Base-by-base conservation (phyloP, 2,797 vertebrate genomes). In the Hafferia zeledoni region DNA sequence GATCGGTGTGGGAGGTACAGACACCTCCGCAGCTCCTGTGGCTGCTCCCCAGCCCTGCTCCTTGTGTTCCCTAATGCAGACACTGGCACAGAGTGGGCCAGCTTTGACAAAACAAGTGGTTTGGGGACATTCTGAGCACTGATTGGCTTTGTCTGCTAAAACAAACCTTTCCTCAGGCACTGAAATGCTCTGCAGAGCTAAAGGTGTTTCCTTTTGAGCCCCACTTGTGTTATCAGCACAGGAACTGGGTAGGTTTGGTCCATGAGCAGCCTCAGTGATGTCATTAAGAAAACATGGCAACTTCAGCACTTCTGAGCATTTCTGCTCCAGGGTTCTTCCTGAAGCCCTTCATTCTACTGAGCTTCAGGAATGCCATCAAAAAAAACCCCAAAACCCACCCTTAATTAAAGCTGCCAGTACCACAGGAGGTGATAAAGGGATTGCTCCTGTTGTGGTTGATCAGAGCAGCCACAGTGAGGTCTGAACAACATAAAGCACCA, bases 381-480 rank as follows among this genome's bases (percentile, higher is more conserved):
- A n/a, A 49, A 22, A 7, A 0, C 0, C 9, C 7, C 12, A 1
- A 1, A 50, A 17, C 52, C 23, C 55, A 63, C 23, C 20, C 61
- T 24, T 24, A 49, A 49, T 72, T 37, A 68, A 56, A 17, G 4
- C 47, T 78, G 17, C 18, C 44, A 56, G 1, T 27, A 10, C 6
- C 30, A 4, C 3, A 41, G 52, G 44, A 41, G 27, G 43, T 5
- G 17, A 59, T 49, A 28, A 69, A 53, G 53, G 7, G 10, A 27
- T 16, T 6, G 3, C 23, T 14, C 0, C 0, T 56, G 53, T 30
- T 41, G 7, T 44, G 68, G 37, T 14, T 91, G 81, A 46, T 31
- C 60, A 46, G 43, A 52, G 50, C n/a, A 76, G 50, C 53, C 63
- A 7, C 14, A 10, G 3, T 27, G 20, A 31, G 4, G 7, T 24